Base-by-base conservation (phyloP, 2,797 vertebrate genomes). In the Sebastes minor region DNA sequence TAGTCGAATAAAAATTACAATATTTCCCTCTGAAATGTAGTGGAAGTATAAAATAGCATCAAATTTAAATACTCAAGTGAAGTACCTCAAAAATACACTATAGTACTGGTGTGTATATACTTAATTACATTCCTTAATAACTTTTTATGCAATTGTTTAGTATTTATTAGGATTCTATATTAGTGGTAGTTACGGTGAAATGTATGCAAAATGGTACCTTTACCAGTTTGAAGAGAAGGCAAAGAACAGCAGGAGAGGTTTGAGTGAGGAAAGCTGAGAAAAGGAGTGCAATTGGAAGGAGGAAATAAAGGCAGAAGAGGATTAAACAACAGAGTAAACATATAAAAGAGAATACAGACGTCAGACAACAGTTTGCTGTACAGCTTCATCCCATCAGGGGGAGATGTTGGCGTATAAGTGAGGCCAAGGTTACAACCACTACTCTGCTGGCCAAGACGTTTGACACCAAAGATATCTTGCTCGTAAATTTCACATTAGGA, bases 381-480 rank as follows among this genome's bases (percentile, higher is more conserved):
- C 71, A 71, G 23, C 56, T 61, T 83, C 25, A 12, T 53, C 23
- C 87, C 88, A 76, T 81, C 25, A 78, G 89, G 77, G 83, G 88
- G 84, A 60, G 78, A 75, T 80, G 80, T 88, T 85, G 84, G 14
- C 32, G 38, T 69, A 78, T 25, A 42, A 68, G 56, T 87, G 28
- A 77, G 2, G 3, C 23, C 30, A 76, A 46, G 65, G 66, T 68
- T 71, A 66, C 27, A 61, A 69, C 46, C 2, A 1, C 56, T 66
- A 23, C 59, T 78, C 46, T 63, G 71, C 33, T 38, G 72, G 52
- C 74, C 74, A 76, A 80, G 76, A 86, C 12, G 23, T 65, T 64
- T 80, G 81, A 83, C 82, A 80, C 90, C 85, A 86, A 89, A 93
- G 86, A 90, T 88, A 90, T 88, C 84, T 73, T 6, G 3, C 80